A percentile compares a stretch with the other conserved stretches of the same genome.
Evolutionary conservation across 2,888 invertebrate genomes (phyloP).

Genomic region (Tipula helvola): DNA sequence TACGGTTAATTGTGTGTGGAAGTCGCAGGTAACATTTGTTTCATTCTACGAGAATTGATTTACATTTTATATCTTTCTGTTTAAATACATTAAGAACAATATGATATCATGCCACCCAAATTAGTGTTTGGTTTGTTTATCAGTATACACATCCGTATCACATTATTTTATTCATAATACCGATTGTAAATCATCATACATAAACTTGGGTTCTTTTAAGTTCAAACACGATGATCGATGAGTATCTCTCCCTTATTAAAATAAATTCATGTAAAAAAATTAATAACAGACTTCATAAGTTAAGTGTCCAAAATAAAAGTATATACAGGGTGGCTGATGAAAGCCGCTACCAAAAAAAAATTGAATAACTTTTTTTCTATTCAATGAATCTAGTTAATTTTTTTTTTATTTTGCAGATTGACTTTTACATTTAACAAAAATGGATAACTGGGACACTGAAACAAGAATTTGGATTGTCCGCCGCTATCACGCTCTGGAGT

Average conservation of each 20-base stretch:
- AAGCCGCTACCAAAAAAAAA: too few species aligned
- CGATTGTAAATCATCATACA: neutral
- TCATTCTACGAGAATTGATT: neutral
- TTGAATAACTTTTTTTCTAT: too few species aligned
- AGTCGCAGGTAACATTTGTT: neutral
- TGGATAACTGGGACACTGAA: too few species aligned
- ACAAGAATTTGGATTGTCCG: too few species aligned
- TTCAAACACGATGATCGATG: neutral
- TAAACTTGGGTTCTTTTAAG: neutral
- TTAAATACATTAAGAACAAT: neutral
- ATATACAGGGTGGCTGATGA: too few species aligned
- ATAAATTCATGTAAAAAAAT: too few species aligned
- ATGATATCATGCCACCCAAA: neutral
- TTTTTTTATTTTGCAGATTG: too few species aligned
- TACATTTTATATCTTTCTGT: neutral
- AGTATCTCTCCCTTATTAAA: neutral
- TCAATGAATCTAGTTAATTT: too few species aligned
- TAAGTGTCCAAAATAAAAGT: neutral
- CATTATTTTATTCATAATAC: neutral
- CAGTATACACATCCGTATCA: neutral
- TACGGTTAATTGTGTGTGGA: neutral
- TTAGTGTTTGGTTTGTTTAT: neutral
- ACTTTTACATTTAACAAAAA: too few species aligned
- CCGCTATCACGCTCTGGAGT: too few species aligned
- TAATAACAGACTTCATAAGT: neutral